Conservation (phyloP, 2,113 vertebrate species). For the Accipiter cooperii region DNA sequence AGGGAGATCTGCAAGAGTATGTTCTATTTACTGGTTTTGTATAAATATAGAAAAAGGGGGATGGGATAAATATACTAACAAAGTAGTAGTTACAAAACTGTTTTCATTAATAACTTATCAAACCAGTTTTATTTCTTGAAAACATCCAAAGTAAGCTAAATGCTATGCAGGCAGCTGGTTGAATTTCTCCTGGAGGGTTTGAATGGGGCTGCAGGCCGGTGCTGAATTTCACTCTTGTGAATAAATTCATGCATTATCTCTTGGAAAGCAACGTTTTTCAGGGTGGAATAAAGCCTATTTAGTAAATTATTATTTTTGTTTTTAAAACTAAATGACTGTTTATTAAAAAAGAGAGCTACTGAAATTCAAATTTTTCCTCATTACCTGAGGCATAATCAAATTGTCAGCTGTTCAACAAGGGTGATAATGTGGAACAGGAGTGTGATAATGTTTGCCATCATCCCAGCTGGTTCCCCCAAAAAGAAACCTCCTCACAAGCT, state of each 20-base stretch:
- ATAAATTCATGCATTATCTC: slow-evolving; percentile 12
- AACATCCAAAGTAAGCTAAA: slow-evolving; percentile 13
- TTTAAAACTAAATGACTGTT: slow-evolving; percentile 52
- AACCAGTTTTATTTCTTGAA: slow-evolving; percentile 22
- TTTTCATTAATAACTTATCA: slow-evolving; percentile 60
- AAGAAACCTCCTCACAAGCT: background rate
- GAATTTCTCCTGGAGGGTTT: slow-evolving; percentile 56
- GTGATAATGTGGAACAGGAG: slow-evolving; percentile 21
- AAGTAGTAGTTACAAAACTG: background rate
- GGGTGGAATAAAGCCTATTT: slow-evolving; percentile 30
- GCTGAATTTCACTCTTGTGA: slow-evolving; percentile 46
- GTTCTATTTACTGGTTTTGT: slow-evolving; percentile 29
- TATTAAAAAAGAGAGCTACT: slow-evolving; percentile 38
- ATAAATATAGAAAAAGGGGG: background rate
- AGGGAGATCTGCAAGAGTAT: background rate
- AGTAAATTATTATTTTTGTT: slow-evolving; percentile 54
- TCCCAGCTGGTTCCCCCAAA: background rate
- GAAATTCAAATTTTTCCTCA: slow-evolving; percentile 25
- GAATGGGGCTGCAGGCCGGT: slow-evolving; percentile 12
- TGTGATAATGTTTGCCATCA: background rate
- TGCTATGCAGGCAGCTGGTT: slow-evolving; percentile 43
- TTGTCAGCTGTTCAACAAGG: slow-evolving; percentile 35
- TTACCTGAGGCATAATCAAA: slow-evolving; percentile 55
- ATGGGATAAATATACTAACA: background rate
- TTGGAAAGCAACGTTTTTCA: background rate